phyloP scores from a whole-genome alignment of 2,797 vertebrate species.

The Poecile montanus region DNA sequence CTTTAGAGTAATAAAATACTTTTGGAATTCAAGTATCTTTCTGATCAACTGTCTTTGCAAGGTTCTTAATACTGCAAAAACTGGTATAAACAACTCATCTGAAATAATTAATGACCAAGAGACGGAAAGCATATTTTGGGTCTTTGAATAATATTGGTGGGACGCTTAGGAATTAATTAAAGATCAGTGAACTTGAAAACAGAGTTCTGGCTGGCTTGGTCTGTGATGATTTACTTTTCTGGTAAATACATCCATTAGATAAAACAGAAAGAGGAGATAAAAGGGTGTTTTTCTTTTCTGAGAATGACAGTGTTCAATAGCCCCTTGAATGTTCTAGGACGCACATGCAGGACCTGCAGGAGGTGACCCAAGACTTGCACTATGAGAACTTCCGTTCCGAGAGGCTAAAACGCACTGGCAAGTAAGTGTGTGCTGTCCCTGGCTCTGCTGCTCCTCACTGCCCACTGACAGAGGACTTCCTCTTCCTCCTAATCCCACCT shows the following conservation, averaged over 20 bases:
- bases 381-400: slow-evolving; percentile 94
- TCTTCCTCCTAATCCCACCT: background rate
- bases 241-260: background rate
- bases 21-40: background rate
- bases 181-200: background rate
- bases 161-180: background rate
- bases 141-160: background rate
- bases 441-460: background rate
- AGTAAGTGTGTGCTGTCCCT: slow-evolving; percentile 45
- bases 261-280: background rate
- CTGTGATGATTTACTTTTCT: background rate
- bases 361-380: slow-evolving; percentile 90
- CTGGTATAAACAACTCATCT: background rate
- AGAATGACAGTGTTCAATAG: background rate
- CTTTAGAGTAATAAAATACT: background rate
- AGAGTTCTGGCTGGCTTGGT: background rate
- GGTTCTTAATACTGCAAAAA: background rate
- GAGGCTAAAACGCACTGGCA: slow-evolving; percentile 86
- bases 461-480: background rate
- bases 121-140: background rate
- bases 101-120: background rate
- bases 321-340: slow-evolving; percentile 77
- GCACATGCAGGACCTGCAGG: slow-evolving; percentile 92
- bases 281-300: background rate
- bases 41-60: background rate